phyloP scores from a whole-genome alignment of 30 jellyfish, hydroid and myxozoan genomes.

The Aurelia sp. region DNA sequence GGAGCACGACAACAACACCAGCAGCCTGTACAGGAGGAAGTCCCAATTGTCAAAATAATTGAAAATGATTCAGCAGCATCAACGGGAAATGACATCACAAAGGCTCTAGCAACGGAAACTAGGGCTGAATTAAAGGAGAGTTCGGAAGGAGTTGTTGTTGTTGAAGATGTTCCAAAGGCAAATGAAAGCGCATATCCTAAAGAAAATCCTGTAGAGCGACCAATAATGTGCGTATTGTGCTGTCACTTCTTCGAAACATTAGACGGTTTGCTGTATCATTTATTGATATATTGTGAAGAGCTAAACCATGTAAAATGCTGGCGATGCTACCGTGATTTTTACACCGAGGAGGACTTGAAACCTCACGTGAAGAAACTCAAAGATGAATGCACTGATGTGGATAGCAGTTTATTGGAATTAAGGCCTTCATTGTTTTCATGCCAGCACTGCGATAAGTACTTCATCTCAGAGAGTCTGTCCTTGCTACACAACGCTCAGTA shows the following conservation, averaged over 20 bases:
- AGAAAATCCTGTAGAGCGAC: neutral
- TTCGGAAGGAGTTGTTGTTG: neutral
- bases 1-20: neutral
- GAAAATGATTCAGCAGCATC: neutral
- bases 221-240: conserved; percentile 21
- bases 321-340: conserved; percentile 8
- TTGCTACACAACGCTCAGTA: neutral
- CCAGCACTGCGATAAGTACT: neutral
- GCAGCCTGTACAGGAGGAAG: too few relatives aligned
- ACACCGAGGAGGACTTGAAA: neutral
- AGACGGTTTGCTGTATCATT: conserved; percentile 26
- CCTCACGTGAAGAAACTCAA: neutral
- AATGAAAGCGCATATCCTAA: neutral
- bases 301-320: conserved; percentile 10
- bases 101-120: neutral
- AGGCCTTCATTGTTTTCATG: neutral
- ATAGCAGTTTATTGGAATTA: too few relatives aligned
- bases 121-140: too few relatives aligned
- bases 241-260: conserved; percentile 12
- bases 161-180: neutral
- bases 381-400: too few relatives aligned
- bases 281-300: conserved; percentile 14
- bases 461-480: neutral
- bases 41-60: too few relatives aligned
- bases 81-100: neutral